Base-by-base conservation (phyloP, 2,113 vertebrate species). In the Poecile atricapillus region DNA sequence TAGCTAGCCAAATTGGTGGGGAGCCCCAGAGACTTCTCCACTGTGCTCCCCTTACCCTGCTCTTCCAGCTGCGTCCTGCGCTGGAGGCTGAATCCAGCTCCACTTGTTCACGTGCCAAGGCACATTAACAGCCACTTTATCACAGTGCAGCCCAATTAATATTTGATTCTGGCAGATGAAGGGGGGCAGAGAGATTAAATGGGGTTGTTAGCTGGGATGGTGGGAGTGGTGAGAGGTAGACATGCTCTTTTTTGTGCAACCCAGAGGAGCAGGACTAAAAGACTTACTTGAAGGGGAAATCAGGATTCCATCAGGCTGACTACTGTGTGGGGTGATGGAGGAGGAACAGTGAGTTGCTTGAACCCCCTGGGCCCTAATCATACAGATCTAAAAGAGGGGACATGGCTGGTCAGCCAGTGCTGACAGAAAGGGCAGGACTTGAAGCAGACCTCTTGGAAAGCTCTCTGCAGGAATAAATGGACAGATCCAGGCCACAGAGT, bases 111-210 rank as follows among this genome's bases (percentile, higher is more conserved):
- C 0, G 0, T 85, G 91, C 70, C 86, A 80, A 50, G 67, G 46
- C 3, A 0, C 47, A 75, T 96, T 94, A 96, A 77, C 39, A 43
- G 69, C 76, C 7, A 8, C 86, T 95, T 60, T 55, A 55, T 93
- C 90, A 91, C 67, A 76, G 67, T 10, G 9, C 71, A 58, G 55
- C 73, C 11, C 71, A 91, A 92, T 96, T 95, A 95, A 85, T 95
- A 75, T 83, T 96, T 95, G 83, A 93, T 95, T 95, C 88, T 69
- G 76, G 64, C 39, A 80, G 95, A 93, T 83, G 78, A 92, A 94
- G 60, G 71, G 95, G 88, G 63, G 85, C 93, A 95, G 56, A 71
- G 56, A 75, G 60, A 91, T 93, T 95, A 96, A 95, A 83, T 76
- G 70, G 77, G 33, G 27, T 85, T 93, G 83, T 55, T 63, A 64